These are phyloP conservation scores for Odontamblyopus lacepedii DNA, from an alignment of 2,797 vertebrate genomes.

Conservation along the genomic window DNA sequence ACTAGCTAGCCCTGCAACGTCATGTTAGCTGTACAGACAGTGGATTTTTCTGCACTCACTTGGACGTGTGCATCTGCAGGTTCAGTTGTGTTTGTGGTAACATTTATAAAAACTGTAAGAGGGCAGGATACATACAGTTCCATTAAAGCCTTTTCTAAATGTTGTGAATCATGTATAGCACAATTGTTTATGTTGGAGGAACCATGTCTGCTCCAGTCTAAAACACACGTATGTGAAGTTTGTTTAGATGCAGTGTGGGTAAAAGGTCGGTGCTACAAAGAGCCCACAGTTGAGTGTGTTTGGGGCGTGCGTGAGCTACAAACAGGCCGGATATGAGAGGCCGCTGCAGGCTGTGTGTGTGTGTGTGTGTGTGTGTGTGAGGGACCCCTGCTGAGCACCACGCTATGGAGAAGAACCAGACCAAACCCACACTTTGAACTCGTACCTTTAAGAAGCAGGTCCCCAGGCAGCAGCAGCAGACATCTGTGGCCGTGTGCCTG, in stretches of 20 bases:
- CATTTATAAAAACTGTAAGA: too few species aligned
- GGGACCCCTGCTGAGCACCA: slow-evolving; percentile 24
- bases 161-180: too few species aligned
- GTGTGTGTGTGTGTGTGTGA: slow-evolving; percentile 43
- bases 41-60: too few species aligned
- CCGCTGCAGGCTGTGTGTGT: slow-evolving; percentile 13
- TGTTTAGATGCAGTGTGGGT: slow-evolving; percentile 4
- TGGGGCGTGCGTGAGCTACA: slow-evolving; percentile 18
- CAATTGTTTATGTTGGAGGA: too few species aligned
- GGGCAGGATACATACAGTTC: too few species aligned
- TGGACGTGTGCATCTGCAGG: too few species aligned
- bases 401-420: slow-evolving; percentile 44
- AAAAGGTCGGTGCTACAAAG: not conserved
- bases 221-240: not conserved
- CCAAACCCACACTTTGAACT: slow-evolving; percentile 42
- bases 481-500: not conserved
- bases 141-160: too few species aligned
- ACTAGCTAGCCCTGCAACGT: too few species aligned
- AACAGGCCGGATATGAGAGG: slow-evolving; percentile 34
- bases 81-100: too few species aligned
- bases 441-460: not conserved
- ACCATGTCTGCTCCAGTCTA: too few species aligned
- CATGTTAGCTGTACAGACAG: too few species aligned
- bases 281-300: slow-evolving; percentile 3
- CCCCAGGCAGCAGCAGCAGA: not conserved